phyloP scores from a whole-genome alignment of 1,140 invertebrate genomes.

The Tyrophagus putrescentiae region DNA sequence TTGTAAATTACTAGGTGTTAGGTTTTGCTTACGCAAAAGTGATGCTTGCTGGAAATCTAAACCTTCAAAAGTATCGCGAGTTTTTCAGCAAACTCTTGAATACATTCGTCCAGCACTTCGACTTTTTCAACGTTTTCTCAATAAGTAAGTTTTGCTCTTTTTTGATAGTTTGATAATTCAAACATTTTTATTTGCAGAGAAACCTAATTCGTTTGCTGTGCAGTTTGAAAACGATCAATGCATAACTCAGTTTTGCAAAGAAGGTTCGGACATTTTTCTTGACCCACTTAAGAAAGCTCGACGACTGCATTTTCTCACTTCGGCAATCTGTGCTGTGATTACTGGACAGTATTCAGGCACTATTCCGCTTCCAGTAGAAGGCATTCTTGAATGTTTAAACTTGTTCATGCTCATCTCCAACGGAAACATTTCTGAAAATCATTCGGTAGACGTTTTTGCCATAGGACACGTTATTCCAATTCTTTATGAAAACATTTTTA shows the following conservation, averaged over 20 bases:
- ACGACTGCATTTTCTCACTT: background rate
- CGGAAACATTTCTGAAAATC: background rate
- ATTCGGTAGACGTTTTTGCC: background rate
- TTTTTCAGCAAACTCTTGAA: background rate
- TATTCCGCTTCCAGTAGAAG: constrained; percentile 8
- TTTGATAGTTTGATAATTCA: background rate
- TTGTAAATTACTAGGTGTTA: background rate
- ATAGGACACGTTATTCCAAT: constrained; percentile 1
- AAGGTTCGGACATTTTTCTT: background rate
- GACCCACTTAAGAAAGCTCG: background rate
- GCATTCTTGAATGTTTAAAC: constrained; percentile 3
- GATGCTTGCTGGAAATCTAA: background rate
- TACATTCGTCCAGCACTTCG: background rate
- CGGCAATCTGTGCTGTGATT: background rate
- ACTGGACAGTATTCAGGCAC: background rate
- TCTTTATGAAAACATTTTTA: background rate
- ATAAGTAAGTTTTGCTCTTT: background rate
- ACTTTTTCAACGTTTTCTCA: constrained; percentile 3
- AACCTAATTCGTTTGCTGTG: background rate
- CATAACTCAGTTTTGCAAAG: background rate
- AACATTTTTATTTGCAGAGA: background rate
- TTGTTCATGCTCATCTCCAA: background rate
- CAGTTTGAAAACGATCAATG: background rate
- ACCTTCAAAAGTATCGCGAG: background rate
- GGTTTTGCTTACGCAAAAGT: constrained; percentile 7